A percentile compares a stretch with the other conserved stretches of the same genome.
Evolutionary conservation across 2,888 invertebrate genomes (phyloP).

Genomic region (Pyrochroa serraticornis): DNA sequence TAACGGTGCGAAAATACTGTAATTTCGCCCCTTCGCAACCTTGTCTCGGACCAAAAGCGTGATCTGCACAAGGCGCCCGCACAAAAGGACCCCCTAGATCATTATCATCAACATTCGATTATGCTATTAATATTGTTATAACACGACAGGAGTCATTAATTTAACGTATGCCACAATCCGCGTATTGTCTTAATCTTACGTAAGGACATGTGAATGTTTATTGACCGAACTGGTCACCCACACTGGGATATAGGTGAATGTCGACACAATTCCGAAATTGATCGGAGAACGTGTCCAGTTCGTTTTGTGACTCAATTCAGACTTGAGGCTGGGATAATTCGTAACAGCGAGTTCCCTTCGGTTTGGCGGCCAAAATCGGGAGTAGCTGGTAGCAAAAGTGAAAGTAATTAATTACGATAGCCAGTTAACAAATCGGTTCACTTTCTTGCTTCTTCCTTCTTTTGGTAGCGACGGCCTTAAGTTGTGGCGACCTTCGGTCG

Average conservation of each 20-base stretch:
- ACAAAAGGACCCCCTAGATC: slow-evolving; percentile 6
- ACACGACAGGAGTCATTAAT: slow-evolving; percentile 3
- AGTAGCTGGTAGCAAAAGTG: slow-evolving; percentile 10
- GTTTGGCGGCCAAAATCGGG: too few species aligned
- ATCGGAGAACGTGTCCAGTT: background rate
- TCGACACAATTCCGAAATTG: background rate
- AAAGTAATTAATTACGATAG: slow-evolving; percentile 12
- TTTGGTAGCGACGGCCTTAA: background rate
- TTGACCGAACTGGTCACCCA: slow-evolving; percentile 10
- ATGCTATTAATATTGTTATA: slow-evolving; percentile 8
- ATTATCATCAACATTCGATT: slow-evolving; percentile 9
- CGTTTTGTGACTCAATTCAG: too few species aligned
- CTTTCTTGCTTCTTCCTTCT: slow-evolving; percentile 10
- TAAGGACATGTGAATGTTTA: background rate
- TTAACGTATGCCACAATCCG: background rate
- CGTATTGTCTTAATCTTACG: slow-evolving; percentile 9
- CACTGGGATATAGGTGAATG: slow-evolving; percentile 18
- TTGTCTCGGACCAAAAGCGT: too few species aligned
- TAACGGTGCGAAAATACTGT: too few species aligned
- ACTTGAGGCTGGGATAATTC: too few species aligned
- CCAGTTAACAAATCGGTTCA: background rate
- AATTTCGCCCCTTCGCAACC: too few species aligned
- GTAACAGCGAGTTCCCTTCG: too few species aligned
- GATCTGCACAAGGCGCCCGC: too few species aligned
- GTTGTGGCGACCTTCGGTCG: background rate